Percentiles rank a stretch among this genome's conserved stretches.
Evolutionary conservation across 2,797 vertebrate genomes (phyloP).

Genomic region (Chelon labrosus): DNA sequence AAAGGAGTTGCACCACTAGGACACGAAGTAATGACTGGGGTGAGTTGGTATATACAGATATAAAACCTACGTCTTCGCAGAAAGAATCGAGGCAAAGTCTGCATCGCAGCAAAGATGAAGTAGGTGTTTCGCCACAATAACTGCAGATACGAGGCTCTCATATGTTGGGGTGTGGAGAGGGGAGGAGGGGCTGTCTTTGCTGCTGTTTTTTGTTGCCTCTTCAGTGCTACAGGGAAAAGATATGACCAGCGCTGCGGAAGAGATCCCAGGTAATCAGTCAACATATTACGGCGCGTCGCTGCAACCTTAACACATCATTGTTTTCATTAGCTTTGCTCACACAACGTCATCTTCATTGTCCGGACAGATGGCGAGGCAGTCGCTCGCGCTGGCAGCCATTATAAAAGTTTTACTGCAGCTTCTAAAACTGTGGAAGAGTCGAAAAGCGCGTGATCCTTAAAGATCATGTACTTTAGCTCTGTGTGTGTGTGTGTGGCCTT

Average conservation of each 20-base stretch:
- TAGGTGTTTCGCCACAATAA: conserved; percentile 63
- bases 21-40: too few relatives aligned
- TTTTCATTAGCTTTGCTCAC: conserved; percentile 66
- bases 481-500: conserved; percentile 1
- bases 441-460: neutral
- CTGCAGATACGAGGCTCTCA: conserved; percentile 47
- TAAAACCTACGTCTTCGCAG: neutral
- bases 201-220: conserved; percentile 47
- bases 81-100: conserved; percentile 28
- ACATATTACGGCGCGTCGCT: conserved; percentile 52
- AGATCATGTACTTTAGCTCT: neutral
- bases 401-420: conserved; percentile 51
- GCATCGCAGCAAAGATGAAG: conserved; percentile 50
- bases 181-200: conserved; percentile 21
- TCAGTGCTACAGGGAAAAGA: conserved; percentile 42
- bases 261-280: conserved; percentile 65
- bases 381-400: conserved; percentile 42
- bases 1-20: too few relatives aligned
- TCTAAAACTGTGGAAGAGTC: conserved; percentile 19
- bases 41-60: too few relatives aligned
- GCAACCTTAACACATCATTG: conserved; percentile 60
- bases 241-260: conserved; percentile 48
- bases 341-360: conserved; percentile 34
- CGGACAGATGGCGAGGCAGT: conserved; percentile 61
- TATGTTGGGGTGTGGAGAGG: neutral